phyloP scores from a whole-genome alignment of 2,113 vertebrate species.

The Aepyceros melampus region DNA sequence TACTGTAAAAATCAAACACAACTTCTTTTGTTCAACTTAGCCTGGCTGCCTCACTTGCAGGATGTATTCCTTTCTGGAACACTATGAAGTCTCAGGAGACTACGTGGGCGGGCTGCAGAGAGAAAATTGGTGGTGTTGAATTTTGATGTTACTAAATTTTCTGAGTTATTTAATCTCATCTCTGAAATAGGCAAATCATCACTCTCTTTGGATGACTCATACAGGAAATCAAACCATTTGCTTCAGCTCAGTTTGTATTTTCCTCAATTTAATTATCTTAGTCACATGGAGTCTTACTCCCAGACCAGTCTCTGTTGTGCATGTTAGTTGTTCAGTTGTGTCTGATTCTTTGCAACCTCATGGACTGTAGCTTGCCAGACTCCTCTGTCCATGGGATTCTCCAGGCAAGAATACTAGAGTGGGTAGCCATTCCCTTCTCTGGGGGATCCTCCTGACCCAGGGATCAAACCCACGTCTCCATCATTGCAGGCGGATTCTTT shows the following conservation, averaged over 20 bases:
- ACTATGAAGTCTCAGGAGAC: background rate
- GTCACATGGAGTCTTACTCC: background rate
- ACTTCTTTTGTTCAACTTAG: background rate
- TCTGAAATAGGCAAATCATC: conserved; percentile 30
- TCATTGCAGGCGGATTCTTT: background rate
- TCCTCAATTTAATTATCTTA: background rate
- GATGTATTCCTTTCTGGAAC: background rate
- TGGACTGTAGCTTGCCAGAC: background rate
- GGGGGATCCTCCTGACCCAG: background rate
- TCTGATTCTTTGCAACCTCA: background rate
- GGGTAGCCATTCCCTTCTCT: background rate
- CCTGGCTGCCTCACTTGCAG: background rate
- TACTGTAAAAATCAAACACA: background rate
- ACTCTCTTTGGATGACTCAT: background rate
- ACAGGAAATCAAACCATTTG: conserved; percentile 40
- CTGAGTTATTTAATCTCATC: conserved; percentile 28
- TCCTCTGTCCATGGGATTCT: background rate
- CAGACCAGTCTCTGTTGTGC: background rate
- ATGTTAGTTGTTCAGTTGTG: background rate
- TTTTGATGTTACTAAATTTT: conserved; percentile 26
- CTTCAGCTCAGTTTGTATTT: conserved; percentile 32
- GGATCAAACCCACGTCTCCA: background rate
- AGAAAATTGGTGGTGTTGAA: background rate
- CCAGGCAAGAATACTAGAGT: background rate
- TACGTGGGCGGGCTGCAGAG: background rate